Conservation (phyloP, 2,113 vertebrate genomes). For the Python bivittatus region DNA sequence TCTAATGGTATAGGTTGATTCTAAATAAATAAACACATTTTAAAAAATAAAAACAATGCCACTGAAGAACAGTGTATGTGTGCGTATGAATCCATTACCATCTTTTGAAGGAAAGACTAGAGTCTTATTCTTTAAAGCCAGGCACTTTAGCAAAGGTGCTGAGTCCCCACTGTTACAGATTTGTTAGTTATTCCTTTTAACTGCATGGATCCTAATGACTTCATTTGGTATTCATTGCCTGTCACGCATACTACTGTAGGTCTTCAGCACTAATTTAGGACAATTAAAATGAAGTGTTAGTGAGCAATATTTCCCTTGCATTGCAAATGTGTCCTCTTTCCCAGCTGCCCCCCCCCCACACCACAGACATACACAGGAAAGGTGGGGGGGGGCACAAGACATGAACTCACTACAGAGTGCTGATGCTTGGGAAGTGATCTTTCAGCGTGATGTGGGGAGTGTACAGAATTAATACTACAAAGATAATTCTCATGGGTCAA, state of each 20-base stretch:
- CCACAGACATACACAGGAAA: constrained; percentile 1
- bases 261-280: constrained; percentile 74
- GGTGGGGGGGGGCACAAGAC: constrained; percentile 43
- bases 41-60: neutral
- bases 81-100: neutral
- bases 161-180: constrained; percentile 48
- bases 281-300: constrained; percentile 76
- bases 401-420: constrained; percentile 57
- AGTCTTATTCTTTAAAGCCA: constrained; percentile 34
- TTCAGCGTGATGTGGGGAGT: constrained; percentile 63
- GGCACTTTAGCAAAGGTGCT: constrained; percentile 26
- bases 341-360: constrained; percentile 59
- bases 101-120: neutral
- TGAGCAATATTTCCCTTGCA: constrained; percentile 67
- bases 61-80: neutral
- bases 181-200: constrained; percentile 61
- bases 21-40: too few species aligned
- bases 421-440: constrained; percentile 60
- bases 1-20: too few species aligned
- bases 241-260: constrained; percentile 65
- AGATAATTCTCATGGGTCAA: constrained; percentile 77
- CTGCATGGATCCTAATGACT: constrained; percentile 66
- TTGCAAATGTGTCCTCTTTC: constrained; percentile 43
- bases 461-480: constrained; percentile 77
- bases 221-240: constrained; percentile 65